Evolutionary conservation across 1,140 invertebrate species (phyloP).

Genomic region (Batillaria attramentaria): DNA sequence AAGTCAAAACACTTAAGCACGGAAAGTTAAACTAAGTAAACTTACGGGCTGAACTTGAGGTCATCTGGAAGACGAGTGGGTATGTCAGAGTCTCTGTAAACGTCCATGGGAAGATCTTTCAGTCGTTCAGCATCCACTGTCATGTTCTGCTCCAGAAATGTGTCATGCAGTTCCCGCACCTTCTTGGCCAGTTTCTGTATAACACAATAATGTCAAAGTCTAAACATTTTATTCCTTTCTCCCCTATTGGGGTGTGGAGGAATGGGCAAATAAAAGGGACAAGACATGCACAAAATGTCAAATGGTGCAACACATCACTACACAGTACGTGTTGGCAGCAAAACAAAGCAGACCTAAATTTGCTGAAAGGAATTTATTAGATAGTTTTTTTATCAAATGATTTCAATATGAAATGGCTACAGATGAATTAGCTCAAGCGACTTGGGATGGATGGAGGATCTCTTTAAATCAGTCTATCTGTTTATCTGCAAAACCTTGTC

Average conservation of each 20-base stretch:
- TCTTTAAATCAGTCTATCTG: no score
- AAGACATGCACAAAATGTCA: neutral
- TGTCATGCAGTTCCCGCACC: constrained; percentile 69
- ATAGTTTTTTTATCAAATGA: no score
- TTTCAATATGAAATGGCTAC: no score
- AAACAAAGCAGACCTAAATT: neutral
- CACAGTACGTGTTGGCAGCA: neutral
- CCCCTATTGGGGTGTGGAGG: no score
- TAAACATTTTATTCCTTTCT: neutral
- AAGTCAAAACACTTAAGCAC: neutral
- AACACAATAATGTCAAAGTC: neutral
- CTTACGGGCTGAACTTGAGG: constrained; percentile 70
- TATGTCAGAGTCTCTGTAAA: constrained; percentile 71
- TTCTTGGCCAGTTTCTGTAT: constrained; percentile 67
- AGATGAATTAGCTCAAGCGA: no score
- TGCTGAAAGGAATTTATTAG: no score
- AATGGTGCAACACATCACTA: neutral
- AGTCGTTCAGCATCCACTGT: constrained; percentile 51
- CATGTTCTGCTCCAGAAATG: constrained; percentile 50
- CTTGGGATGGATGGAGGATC: no score
- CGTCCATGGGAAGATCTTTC: constrained; percentile 57
- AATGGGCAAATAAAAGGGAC: neutral
- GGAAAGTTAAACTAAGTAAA: constrained; percentile 31
- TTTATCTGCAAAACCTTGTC: no score
- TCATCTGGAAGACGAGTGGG: constrained; percentile 68